Conservation (phyloP, 2,113 vertebrate species). For the Channa argus region DNA sequence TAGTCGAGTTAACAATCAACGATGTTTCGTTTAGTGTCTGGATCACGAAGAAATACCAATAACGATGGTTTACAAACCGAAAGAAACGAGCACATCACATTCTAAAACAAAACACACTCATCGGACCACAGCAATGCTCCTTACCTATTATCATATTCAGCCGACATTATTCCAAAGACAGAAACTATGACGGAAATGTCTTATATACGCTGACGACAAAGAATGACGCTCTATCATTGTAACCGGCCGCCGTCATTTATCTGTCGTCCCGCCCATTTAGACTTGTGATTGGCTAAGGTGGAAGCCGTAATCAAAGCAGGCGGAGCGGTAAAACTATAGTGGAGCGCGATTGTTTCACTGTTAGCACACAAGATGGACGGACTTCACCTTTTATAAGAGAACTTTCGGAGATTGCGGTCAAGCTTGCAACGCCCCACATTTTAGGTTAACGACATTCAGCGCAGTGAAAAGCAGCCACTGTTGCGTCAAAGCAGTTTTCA, state of each 20-base stretch:
- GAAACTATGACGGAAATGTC: conserved; percentile 76
- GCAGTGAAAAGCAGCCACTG: too few relatives aligned
- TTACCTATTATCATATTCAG: conserved; percentile 85
- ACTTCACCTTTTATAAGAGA: not conserved
- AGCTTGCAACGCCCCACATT: too few relatives aligned
- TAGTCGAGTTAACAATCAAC: not conserved
- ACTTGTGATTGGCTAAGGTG: conserved; percentile 51
- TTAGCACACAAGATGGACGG: not conserved
- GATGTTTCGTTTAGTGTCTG: not conserved
- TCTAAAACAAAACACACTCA: not conserved
- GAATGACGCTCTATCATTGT: conserved; percentile 67
- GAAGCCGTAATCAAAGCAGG: conserved; percentile 15
- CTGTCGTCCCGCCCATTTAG: conserved; percentile 27
- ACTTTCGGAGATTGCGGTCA: too few relatives aligned
- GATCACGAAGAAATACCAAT: not conserved
- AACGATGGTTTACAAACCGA: too few relatives aligned
- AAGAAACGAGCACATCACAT: accelerated
- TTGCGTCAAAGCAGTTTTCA: too few relatives aligned
- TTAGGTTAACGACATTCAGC: too few relatives aligned
- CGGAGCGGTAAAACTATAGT: not conserved
- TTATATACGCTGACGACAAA: conserved; percentile 76
- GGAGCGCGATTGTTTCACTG: not conserved
- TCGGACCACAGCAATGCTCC: not conserved
- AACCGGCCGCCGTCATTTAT: conserved; percentile 68
- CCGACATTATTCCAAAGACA: conserved; percentile 87